A percentile compares a stretch with the other conserved stretches of the same genome.
Evolutionary conservation across 1,140 invertebrate species (phyloP).

Genomic region (Cepaea nemoralis): DNA sequence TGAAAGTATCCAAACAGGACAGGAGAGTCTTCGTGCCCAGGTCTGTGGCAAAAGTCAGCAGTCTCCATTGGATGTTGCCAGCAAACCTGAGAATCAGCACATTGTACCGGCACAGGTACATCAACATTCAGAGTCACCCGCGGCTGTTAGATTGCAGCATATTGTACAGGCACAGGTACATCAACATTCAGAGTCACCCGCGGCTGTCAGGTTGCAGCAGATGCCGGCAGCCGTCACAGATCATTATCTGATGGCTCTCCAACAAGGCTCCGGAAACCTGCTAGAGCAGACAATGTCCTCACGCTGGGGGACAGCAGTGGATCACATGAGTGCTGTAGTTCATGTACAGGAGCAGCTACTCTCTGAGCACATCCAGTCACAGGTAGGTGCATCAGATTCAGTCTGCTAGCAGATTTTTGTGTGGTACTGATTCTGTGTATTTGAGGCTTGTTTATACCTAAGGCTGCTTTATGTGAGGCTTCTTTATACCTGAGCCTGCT

Average conservation of each 20-base stretch:
- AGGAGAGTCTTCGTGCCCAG: not conserved
- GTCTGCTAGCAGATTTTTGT: too few species aligned
- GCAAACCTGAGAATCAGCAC: not conserved
- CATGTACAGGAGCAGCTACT: slow-evolving; percentile 11
- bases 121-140: not conserved
- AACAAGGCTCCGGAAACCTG: not conserved
- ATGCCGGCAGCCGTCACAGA: not conserved
- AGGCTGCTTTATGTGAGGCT: too few species aligned
- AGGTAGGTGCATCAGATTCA: too few species aligned
- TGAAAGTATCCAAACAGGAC: not conserved
- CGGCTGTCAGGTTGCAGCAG: not conserved
- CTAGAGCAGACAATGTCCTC: not conserved
- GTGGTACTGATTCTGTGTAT: too few species aligned
- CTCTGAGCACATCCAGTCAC: too few species aligned
- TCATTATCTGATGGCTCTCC: slow-evolving; percentile 30
- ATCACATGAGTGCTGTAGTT: not conserved
- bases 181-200: not conserved
- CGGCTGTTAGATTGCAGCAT: not conserved
- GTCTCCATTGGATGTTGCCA: not conserved
- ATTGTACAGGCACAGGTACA: not conserved
- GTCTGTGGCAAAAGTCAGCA: not conserved
- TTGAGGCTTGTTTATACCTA: too few species aligned
- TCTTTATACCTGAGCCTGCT: too few species aligned
- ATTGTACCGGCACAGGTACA: not conserved
- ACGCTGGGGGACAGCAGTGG: not conserved